These are phyloP conservation scores for Aptenodytes forsteri DNA, from an alignment of 2,113 vertebrate genomes.

Conservation along the genomic window DNA sequence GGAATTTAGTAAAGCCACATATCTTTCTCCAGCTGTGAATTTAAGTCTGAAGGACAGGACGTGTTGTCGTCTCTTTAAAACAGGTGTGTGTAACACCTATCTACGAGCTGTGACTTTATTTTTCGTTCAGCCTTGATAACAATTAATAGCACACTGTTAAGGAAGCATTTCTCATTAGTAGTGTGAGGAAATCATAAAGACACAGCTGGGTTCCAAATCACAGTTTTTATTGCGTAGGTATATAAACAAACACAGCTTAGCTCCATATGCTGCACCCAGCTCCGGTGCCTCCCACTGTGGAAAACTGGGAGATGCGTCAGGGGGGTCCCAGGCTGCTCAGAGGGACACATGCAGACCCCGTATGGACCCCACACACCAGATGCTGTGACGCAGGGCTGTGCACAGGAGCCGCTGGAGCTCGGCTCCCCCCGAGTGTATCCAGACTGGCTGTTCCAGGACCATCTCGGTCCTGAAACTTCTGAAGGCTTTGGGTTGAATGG, in stretches of 20 bases:
- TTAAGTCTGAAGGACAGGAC: neutral
- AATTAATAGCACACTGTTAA: neutral
- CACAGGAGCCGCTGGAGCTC: neutral
- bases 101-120: neutral
- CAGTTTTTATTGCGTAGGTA: neutral
- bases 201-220: constrained; percentile 4
- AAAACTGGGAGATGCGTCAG: neutral
- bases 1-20: neutral
- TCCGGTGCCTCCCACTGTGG: neutral
- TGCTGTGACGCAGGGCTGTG: rapidly evolving
- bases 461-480: neutral
- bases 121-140: neutral
- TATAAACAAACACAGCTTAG: neutral
- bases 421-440: rapidly evolving
- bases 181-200: neutral
- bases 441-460: neutral
- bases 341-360: neutral
- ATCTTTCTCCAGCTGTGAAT: neutral
- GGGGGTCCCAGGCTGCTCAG: neutral
- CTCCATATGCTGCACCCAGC: neutral
- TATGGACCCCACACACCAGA: neutral
- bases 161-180: neutral
- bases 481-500: neutral
- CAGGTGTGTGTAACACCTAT: neutral
- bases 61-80: neutral